These are phyloP conservation scores for Nestor notabilis DNA, from an alignment of 2,113 vertebrate species.

Conservation along the genomic window DNA sequence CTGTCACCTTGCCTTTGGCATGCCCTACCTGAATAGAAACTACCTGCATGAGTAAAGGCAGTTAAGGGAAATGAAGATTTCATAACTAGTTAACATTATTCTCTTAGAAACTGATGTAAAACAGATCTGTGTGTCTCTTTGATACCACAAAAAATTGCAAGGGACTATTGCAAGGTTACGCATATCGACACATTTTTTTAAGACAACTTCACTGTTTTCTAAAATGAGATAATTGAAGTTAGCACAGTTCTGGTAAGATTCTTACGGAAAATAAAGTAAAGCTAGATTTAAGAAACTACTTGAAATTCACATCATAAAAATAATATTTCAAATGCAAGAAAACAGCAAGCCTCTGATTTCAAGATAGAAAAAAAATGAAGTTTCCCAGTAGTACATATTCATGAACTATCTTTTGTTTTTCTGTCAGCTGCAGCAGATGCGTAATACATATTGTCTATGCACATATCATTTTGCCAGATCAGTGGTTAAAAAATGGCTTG, in stretches of 20 bases:
- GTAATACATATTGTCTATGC: background rate
- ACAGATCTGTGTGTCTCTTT: background rate
- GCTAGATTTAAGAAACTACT: background rate
- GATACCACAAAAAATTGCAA: background rate
- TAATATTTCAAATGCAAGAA: background rate
- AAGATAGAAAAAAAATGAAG: constrained; percentile 43
- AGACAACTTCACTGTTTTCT: background rate
- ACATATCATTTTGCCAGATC: constrained; percentile 3
- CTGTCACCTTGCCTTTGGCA: background rate
- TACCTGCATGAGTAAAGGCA: background rate
- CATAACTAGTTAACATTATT: background rate
- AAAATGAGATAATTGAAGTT: background rate
- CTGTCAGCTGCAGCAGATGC: constrained; percentile 50
- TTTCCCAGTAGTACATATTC: constrained; percentile 51
- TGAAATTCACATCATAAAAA: constrained; percentile 2
- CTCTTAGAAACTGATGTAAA: background rate
- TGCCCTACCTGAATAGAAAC: background rate
- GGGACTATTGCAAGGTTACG: background rate
- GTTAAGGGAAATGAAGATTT: background rate
- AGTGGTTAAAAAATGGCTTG: constrained; percentile 10
- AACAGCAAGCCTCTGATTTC: constrained; percentile 9
- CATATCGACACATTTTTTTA: background rate
- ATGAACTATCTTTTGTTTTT: constrained; percentile 30
- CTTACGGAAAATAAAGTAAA: background rate
- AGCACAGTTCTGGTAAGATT: background rate